Base-by-base conservation (phyloP, 1,140 invertebrate species). In the Bicyclus anynana region DNA sequence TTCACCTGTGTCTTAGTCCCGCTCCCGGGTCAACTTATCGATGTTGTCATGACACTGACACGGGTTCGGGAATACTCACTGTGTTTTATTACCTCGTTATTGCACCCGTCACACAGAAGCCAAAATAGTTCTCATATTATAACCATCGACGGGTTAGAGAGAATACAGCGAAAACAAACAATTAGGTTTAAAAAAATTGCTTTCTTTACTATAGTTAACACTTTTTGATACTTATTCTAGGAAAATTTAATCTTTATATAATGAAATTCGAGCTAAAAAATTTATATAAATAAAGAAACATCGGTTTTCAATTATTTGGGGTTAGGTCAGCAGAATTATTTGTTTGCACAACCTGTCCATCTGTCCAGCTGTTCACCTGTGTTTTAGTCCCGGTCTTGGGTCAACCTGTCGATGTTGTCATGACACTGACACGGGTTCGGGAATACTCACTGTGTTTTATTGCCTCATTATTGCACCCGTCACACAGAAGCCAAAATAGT, bases 351-450 rank as follows among this genome's bases (percentile, higher is more conserved):
- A 58, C 60, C 59, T 71, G 18, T 20, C 40, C 40, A 44, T 74
- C 67, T 20, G 20, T 44, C n/a, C n/a, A n/a, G n/a, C n/a, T n/a
- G n/a, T n/a, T 40, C 13, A 16, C 37, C 37, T 40, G 14, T 35
- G 35, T 40, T 16, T 17, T 35, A 27, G 48, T 38, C 48, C 29
- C 21, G 7, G n/a, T n/a, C n/a, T n/a, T n/a, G 26, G 46, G 27
- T 37, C 27, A 38, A 50, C 60, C 58, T 51, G 59, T 62, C 67
- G 48, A 57, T 72, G 67, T 72, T 72, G n/a, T n/a, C n/a, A n/a
- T n/a, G n/a, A n/a, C n/a, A n/a, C n/a, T n/a, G 72, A 72, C 65
- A 67, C 44, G 69, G 72, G 72, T 62, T 51, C 47, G 65, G 60
- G 60, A 54, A 62, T 47, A 65, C 64, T 69, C 29, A 53, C 29